Evolutionary conservation across 1,140 invertebrate species (phyloP).

Genomic region (Heliconius congener): DNA sequence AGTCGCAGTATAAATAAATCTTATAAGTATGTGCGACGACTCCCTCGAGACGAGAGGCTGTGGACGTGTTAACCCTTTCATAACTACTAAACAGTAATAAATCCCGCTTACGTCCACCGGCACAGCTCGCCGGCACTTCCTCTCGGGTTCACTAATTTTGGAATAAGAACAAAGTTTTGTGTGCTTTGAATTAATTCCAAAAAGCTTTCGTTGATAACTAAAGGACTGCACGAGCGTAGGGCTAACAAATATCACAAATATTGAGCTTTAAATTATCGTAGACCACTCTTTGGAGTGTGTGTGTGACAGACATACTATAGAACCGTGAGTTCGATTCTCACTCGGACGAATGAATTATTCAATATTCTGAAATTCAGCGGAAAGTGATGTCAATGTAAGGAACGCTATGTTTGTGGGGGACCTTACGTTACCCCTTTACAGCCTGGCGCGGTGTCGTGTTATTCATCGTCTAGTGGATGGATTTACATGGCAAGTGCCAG

Average conservation of each 20-base stretch:
- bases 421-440: conserved; percentile 37
- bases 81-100: neutral
- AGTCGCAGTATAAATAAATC: neutral
- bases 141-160: neutral
- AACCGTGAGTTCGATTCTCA: neutral
- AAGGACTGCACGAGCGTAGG: neutral
- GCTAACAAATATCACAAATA: neutral
- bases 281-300: neutral
- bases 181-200: neutral
- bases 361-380: too few relatives aligned
- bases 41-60: neutral
- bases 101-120: neutral
- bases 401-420: conserved; percentile 21
- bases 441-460: conserved; percentile 35
- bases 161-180: neutral
- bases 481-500: conserved; percentile 39
- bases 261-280: neutral
- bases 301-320: neutral
- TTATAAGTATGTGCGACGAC: neutral
- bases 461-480: conserved; percentile 39
- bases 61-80: neutral
- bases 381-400: too few relatives aligned
- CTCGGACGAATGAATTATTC: neutral
- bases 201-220: neutral
- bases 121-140: neutral